These are phyloP conservation scores for Gymnosoma rotundatum DNA, from an alignment of 2,888 invertebrate species.

Conservation along the genomic window DNA sequence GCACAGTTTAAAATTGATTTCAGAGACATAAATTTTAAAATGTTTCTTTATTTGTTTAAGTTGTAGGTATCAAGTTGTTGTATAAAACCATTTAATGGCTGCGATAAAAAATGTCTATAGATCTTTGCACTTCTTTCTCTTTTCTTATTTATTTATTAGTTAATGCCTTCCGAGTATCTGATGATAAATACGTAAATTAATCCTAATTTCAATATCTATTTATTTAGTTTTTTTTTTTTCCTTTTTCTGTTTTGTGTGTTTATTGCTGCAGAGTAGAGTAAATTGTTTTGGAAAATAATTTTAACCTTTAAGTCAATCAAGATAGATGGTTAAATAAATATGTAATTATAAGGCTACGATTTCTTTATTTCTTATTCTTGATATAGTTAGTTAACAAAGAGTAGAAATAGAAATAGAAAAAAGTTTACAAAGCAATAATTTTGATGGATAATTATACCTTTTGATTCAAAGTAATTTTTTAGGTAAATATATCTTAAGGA, in stretches of 20 bases:
- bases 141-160: slow-evolving; percentile 8
- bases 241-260: slow-evolving; percentile 17
- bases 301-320: slow-evolving; percentile 57
- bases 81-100: slow-evolving; percentile 28
- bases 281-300: slow-evolving; percentile 25
- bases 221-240: slow-evolving; percentile 26
- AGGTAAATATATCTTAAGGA: too few species aligned
- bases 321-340: too few species aligned
- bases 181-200: slow-evolving; percentile 51
- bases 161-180: slow-evolving; percentile 6
- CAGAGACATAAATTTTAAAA: slow-evolving; percentile 34
- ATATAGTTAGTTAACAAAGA: not conserved
- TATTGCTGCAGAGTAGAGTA: not conserved
- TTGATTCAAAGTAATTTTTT: not conserved
- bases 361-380: not conserved
- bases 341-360: not conserved
- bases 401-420: not conserved
- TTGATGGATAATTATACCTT: not conserved
- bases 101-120: slow-evolving; percentile 49
- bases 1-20: slow-evolving; percentile 40
- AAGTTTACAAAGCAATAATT: slow-evolving; percentile 5
- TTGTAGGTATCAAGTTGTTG: slow-evolving; percentile 19
- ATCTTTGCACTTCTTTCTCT: not conserved
- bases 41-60: slow-evolving; percentile 34
- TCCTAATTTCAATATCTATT: slow-evolving; percentile 58